Evolutionary conservation across 1,140 invertebrate genomes (phyloP).

Genomic region (Euura saliciscinereae): DNA sequence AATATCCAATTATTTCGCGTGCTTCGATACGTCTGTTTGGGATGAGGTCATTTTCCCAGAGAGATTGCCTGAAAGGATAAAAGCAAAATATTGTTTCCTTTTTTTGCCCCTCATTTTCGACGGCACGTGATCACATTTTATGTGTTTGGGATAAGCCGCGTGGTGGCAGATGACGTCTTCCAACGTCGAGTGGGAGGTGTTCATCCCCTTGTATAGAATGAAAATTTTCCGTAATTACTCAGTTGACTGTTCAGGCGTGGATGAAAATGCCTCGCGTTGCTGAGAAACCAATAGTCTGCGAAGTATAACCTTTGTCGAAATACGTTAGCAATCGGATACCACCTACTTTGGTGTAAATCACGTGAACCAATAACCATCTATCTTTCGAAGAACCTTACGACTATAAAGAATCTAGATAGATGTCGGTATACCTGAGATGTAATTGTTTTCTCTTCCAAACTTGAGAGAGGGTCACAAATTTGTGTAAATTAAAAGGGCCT

Average conservation of each 20-base stretch:
- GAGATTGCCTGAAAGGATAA: no score
- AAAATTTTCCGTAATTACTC: slow-evolving; percentile 1
- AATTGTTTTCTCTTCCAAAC: not conserved
- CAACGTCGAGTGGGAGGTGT: no score
- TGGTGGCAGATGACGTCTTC: not conserved
- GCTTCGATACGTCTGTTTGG: no score
- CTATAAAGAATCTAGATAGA: not conserved
- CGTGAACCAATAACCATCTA: not conserved
- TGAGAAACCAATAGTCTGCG: not conserved
- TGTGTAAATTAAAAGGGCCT: not conserved
- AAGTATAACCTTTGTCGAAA: not conserved
- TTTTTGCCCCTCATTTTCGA: no score
- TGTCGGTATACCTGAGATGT: not conserved
- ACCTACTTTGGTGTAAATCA: not conserved
- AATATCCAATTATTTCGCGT: no score
- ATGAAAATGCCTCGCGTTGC: not conserved
- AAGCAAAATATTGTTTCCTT: no score
- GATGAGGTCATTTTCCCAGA: no score
- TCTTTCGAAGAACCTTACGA: not conserved
- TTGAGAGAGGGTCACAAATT: not conserved
- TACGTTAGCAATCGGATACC: not conserved
- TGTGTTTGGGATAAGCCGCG: not conserved
- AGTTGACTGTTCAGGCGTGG: not conserved
- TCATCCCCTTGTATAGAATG: not conserved
- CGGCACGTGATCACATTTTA: not conserved